These are phyloP conservation scores for Myrmecophaga tridactyla DNA, from an alignment of 2,113 vertebrate species.

Conservation along the genomic window DNA sequence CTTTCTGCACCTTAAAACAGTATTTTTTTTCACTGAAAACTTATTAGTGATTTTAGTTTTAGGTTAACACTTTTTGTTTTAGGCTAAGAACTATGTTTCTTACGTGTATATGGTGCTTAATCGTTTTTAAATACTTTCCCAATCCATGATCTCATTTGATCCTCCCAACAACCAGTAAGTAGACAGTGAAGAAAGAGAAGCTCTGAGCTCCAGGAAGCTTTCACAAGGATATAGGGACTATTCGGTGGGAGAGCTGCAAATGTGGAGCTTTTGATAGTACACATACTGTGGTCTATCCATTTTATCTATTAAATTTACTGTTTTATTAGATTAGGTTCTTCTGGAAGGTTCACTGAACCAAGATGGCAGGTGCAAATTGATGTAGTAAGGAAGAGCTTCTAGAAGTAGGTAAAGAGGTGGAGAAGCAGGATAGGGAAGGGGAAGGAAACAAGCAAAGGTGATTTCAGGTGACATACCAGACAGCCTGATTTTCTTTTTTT, in stretches of 20 bases:
- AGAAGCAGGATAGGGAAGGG: fast-evolving
- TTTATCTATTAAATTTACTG: background rate
- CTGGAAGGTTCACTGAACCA: background rate
- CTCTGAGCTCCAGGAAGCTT: background rate
- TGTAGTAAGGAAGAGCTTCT: background rate
- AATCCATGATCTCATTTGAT: too few species aligned
- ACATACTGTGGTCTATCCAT: background rate
- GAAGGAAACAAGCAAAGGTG: background rate
- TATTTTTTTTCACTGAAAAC: background rate
- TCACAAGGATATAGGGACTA: background rate
- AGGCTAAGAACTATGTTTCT: background rate
- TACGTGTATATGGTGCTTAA: background rate
- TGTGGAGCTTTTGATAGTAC: background rate
- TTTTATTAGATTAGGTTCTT: background rate
- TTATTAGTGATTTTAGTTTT: background rate
- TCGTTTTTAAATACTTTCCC: background rate
- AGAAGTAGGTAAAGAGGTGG: background rate
- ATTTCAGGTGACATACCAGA: background rate
- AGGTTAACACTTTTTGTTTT: background rate
- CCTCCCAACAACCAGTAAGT: background rate
- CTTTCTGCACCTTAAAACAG: background rate
- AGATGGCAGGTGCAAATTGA: background rate
- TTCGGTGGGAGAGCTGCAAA: background rate
- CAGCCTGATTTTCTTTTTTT: too few species aligned
- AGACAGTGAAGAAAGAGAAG: background rate